phyloP scores from a whole-genome alignment of 2,797 vertebrate species.

The Pseudomugil tenellus region DNA sequence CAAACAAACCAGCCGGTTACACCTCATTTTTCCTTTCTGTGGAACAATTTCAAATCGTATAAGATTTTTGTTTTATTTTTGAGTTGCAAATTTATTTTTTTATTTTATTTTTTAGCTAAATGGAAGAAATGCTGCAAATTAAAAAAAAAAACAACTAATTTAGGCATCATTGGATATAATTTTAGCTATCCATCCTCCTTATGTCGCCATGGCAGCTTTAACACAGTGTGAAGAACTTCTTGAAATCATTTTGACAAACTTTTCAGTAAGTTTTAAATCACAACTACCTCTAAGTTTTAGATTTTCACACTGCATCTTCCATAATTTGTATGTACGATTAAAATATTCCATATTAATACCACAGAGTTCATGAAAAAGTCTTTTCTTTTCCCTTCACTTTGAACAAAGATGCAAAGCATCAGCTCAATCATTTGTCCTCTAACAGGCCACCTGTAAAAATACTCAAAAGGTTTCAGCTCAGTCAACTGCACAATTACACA shows the following conservation, averaged over 20 bases:
- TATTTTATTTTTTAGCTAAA: background rate
- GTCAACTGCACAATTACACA: background rate
- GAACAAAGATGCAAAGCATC: background rate
- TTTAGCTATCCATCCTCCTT: no score
- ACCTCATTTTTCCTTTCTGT: conserved; percentile 3
- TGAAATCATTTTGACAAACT: background rate
- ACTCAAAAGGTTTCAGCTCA: background rate
- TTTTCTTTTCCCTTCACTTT: background rate
- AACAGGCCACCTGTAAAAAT: background rate
- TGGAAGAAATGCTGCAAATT: background rate
- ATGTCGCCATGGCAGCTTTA: background rate
- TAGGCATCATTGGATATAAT: no score
- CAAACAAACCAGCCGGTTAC: conserved; percentile 28
- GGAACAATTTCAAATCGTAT: background rate
- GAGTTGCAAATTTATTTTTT: background rate
- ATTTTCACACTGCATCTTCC: background rate
- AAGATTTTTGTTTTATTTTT: background rate
- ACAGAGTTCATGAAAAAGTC: background rate
- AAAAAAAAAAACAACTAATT: no score
- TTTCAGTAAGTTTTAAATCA: background rate
- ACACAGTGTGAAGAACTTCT: background rate
- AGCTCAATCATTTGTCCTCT: background rate
- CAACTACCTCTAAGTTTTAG: background rate
- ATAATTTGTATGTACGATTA: background rate
- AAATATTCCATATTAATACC: background rate